These are phyloP conservation scores for Apamea epomidion DNA, from an alignment of 2,888 invertebrate genomes.

Conservation along the genomic window DNA sequence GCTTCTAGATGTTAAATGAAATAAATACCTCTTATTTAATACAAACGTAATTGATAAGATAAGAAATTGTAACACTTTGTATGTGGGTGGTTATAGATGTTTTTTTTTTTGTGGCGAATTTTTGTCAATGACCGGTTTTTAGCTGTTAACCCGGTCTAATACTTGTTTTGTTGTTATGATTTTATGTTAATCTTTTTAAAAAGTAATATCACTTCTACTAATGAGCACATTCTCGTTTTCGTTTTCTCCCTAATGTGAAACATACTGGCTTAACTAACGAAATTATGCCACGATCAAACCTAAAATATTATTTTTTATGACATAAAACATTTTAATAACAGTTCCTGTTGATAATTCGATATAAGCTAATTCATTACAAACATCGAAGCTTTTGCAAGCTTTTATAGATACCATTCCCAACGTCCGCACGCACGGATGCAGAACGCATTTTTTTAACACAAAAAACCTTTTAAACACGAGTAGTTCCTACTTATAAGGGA, in stretches of 20 bases:
- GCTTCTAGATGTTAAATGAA: slow-evolving; percentile 50
- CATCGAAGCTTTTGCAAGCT: not conserved
- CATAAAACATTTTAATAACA: not conserved
- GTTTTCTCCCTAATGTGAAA: not conserved
- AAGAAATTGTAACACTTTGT: slow-evolving; percentile 48
- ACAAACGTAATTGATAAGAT: slow-evolving; percentile 60
- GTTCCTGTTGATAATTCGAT: not conserved
- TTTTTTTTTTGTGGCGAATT: slow-evolving; percentile 30
- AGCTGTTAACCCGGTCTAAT: slow-evolving; percentile 35
- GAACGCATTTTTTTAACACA: not conserved
- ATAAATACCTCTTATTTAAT: slow-evolving; percentile 64
- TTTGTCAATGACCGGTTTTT: slow-evolving; percentile 52
- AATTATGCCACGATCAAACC: not conserved
- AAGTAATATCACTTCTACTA: slow-evolving; percentile 17
- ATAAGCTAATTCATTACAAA: not conserved
- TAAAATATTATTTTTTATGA: not conserved
- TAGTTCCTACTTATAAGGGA: slow-evolving; percentile 38
- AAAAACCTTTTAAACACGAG: slow-evolving; percentile 23
- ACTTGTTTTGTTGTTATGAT: slow-evolving; percentile 26
- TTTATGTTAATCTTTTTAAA: slow-evolving; percentile 18
- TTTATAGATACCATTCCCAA: slow-evolving; percentile 4
- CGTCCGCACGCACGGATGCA: slow-evolving; percentile 1
- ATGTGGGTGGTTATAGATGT: slow-evolving; percentile 44
- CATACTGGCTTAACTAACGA: not conserved
- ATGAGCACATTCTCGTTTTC: not conserved